A percentile compares a stretch with the other conserved stretches of the same genome.
Conservation (phyloP, 2,797 vertebrate genomes). For the Chelon labrosus region DNA sequence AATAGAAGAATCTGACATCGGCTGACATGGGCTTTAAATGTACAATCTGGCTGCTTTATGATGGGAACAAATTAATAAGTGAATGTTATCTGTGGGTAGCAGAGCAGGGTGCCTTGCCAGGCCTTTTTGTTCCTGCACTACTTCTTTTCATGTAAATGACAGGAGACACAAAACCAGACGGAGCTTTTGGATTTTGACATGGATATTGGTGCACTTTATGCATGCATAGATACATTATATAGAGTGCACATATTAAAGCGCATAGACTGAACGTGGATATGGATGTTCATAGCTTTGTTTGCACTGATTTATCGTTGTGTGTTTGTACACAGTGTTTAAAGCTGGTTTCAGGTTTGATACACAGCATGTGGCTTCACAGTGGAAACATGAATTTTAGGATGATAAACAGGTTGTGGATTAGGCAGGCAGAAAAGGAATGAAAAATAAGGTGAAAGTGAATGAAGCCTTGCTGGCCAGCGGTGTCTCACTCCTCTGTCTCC, state of each 20-base stretch:
- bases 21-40: slow-evolving; percentile 72
- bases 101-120: slow-evolving; percentile 62
- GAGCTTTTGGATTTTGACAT: slow-evolving; percentile 52
- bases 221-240: slow-evolving; percentile 28
- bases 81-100: slow-evolving; percentile 78
- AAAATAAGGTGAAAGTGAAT: slow-evolving; percentile 50
- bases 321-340: slow-evolving; percentile 17
- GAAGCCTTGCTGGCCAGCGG: slow-evolving; percentile 46
- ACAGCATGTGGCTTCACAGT: slow-evolving; percentile 5
- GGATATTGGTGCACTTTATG: slow-evolving; percentile 48
- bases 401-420: slow-evolving; percentile 21
- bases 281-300: slow-evolving; percentile 38
- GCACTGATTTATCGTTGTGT: slow-evolving; percentile 23
- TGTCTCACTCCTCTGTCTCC: slow-evolving; percentile 33
- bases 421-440: slow-evolving; percentile 29
- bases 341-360: slow-evolving; percentile 29
- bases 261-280: slow-evolving; percentile 18
- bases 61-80: slow-evolving; percentile 73
- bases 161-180: slow-evolving; percentile 62
- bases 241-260: slow-evolving; percentile 22
- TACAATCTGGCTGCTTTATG: slow-evolving; percentile 66
- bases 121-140: slow-evolving; percentile 56
- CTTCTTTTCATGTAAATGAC: slow-evolving; percentile 65
- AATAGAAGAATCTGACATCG: slow-evolving; percentile 68
- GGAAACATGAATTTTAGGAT: slow-evolving; percentile 31